A percentile compares a stretch with the other conserved stretches of the same genome.
phyloP scores from a whole-genome alignment of 1,140 invertebrate genomes.

The Lordiphosa mommai region DNA sequence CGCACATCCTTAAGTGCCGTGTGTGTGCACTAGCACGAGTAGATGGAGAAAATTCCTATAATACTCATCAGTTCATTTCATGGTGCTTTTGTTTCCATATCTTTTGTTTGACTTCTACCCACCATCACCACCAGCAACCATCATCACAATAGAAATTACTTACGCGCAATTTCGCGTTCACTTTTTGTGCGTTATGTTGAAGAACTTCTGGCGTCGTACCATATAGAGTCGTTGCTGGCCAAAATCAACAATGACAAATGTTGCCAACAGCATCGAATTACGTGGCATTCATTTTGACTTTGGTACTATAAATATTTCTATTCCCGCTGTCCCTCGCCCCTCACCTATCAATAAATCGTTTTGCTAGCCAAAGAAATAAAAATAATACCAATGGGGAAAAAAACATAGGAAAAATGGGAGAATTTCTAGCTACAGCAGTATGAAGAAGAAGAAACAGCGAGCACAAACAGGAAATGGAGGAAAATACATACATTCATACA shows the following conservation, averaged over 20 bases:
- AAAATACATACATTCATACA: slow-evolving; percentile 22
- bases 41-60: slow-evolving; percentile 26
- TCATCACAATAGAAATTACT: slow-evolving; percentile 63
- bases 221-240: slow-evolving; percentile 51
- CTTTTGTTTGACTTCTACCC: slow-evolving; percentile 1
- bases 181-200: slow-evolving; percentile 55
- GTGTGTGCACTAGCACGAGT: neutral
- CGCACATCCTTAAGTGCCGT: slow-evolving; percentile 45
- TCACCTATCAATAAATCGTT: slow-evolving; percentile 56
- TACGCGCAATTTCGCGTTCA: slow-evolving; percentile 69
- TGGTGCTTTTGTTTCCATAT: slow-evolving; percentile 38
- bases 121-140: too few relatives aligned
- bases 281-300: slow-evolving; percentile 62
- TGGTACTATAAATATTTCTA: slow-evolving; percentile 57
- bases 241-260: slow-evolving; percentile 68
- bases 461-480: slow-evolving; percentile 59
- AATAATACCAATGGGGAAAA: slow-evolving; percentile 30
- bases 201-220: slow-evolving; percentile 44
- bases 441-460: neutral
- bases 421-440: slow-evolving; percentile 3
- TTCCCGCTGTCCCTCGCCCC: slow-evolving; percentile 14
- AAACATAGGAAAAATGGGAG: slow-evolving; percentile 11
- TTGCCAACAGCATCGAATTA: slow-evolving; percentile 57
- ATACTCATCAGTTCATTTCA: slow-evolving; percentile 44
- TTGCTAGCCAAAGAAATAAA: slow-evolving; percentile 46